These are phyloP conservation scores for Vireo altiloquus DNA, from an alignment of 2,113 vertebrate genomes.

Conservation along the genomic window DNA sequence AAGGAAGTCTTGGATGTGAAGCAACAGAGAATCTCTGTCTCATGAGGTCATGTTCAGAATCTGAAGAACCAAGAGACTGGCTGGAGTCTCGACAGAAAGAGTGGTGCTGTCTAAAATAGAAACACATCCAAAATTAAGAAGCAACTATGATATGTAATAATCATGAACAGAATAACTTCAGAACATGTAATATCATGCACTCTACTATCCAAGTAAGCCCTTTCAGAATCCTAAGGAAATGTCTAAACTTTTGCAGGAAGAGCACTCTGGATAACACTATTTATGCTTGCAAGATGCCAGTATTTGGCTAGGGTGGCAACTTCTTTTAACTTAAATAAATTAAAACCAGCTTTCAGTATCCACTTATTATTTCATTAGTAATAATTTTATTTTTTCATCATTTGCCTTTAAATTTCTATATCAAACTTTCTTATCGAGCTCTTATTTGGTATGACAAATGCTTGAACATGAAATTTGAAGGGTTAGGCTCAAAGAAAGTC, in stretches of 20 bases:
- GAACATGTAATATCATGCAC: background rate
- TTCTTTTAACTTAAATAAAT: background rate
- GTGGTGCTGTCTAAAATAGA: slow-evolving; percentile 74
- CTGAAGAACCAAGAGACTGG: slow-evolving; percentile 79
- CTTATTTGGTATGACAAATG: background rate
- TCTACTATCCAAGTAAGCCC: background rate
- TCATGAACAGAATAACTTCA: background rate
- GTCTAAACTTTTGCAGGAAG: background rate
- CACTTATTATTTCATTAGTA: background rate
- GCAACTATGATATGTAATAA: background rate
- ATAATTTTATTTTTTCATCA: background rate
- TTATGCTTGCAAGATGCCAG: background rate
- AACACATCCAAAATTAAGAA: background rate
- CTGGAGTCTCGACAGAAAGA: slow-evolving; percentile 68
- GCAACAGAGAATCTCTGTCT: slow-evolving; percentile 90
- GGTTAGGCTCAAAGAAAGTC: background rate
- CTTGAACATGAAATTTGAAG: background rate
- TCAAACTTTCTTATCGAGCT: background rate
- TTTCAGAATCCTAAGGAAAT: background rate
- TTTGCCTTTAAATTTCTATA: background rate
- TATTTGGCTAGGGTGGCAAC: background rate
- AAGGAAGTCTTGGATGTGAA: slow-evolving; percentile 84
- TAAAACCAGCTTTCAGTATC: background rate
- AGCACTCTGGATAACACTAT: background rate
- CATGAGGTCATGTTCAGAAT: slow-evolving; percentile 80